phyloP scores from a whole-genome alignment of 2,888 invertebrate species.

The Scelioninae gen. 1 region DNA sequence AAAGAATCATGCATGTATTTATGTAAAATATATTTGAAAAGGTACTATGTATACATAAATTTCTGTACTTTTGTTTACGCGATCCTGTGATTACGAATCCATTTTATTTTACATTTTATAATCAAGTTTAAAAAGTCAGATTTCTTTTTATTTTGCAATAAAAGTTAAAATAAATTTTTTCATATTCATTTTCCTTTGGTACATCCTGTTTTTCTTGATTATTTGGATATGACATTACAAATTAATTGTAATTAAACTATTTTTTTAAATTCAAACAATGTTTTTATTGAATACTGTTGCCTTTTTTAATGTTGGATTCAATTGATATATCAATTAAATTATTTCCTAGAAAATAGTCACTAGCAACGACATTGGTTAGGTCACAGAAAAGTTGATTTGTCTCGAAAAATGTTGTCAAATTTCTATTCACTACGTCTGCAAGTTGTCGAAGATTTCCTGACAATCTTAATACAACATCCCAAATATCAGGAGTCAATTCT shows the following conservation, averaged over 20 bases:
- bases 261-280: neutral
- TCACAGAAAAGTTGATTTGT: constrained; percentile 81
- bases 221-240: no score
- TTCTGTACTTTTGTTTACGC: neutral
- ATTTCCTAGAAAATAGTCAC: constrained; percentile 85
- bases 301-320: constrained; percentile 82
- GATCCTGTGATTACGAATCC: no score
- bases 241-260: neutral
- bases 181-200: no score
- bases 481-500: constrained; percentile 85
- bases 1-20: constrained; percentile 22
- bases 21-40: constrained; percentile 40
- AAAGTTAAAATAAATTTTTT: no score
- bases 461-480: constrained; percentile 83
- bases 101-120: no score
- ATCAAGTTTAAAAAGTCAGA: no score
- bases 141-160: no score
- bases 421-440: constrained; percentile 84
- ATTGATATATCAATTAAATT: constrained; percentile 85
- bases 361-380: constrained; percentile 85
- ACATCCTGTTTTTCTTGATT: no score
- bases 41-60: neutral
- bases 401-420: constrained; percentile 84
- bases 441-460: constrained; percentile 84
- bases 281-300: constrained; percentile 72